Evolutionary conservation across 1,140 invertebrate genomes (phyloP).

Genomic region (Macrostomum lignano): DNA sequence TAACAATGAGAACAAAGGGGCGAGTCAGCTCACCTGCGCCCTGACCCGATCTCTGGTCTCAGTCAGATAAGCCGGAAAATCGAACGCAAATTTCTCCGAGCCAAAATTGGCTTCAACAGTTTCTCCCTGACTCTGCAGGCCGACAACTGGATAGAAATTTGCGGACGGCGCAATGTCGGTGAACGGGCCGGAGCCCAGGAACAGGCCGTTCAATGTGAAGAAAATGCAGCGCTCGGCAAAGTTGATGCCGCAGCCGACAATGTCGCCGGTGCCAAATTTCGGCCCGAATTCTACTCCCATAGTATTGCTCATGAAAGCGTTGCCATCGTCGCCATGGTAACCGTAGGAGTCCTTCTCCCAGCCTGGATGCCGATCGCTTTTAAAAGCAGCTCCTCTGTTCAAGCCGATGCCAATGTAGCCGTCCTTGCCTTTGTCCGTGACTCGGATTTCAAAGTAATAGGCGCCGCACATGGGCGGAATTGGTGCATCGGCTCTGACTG

Average conservation of each 20-base stretch:
- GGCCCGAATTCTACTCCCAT: conserved; percentile 87
- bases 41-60: no score
- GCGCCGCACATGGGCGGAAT: conserved; percentile 88
- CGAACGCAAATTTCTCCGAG: no score
- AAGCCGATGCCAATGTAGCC: no score
- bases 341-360: conserved; percentile 98
- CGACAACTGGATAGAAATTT: conserved; percentile 86
- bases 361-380: conserved; percentile 41
- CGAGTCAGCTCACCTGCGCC: no score
- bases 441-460: conserved; percentile 96
- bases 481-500: conserved; percentile 69
- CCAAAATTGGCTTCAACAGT: conserved; percentile 88
- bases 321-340: conserved; percentile 96
- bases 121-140: conserved; percentile 84
- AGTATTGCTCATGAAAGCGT: conserved; percentile 85
- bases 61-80: no score
- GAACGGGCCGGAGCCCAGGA: no score
- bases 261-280: conserved; percentile 83
- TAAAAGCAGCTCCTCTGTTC: no score
- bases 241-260: conserved; percentile 87
- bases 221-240: conserved; percentile 88
- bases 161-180: no score
- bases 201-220: conserved; percentile 94
- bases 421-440: conserved; percentile 85
- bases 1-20: no score